Evolutionary conservation across 2,888 invertebrate species (phyloP).

Genomic region (Lycocerus yunnanus): DNA sequence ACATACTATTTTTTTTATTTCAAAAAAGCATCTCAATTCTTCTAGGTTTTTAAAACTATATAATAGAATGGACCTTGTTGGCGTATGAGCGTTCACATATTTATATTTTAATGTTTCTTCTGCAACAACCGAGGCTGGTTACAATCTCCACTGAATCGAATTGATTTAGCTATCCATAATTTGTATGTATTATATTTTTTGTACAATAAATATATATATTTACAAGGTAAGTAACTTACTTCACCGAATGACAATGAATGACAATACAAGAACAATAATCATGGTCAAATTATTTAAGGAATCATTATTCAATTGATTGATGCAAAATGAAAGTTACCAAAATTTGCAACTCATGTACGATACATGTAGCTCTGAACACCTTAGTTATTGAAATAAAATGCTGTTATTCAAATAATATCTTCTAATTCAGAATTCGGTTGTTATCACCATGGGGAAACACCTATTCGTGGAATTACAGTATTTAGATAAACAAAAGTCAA

Average conservation of each 20-base stretch:
- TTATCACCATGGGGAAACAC: too few relatives aligned
- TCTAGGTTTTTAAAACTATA: too few relatives aligned
- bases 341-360: too few relatives aligned
- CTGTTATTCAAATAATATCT: too few relatives aligned
- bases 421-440: too few relatives aligned
- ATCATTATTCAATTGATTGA: background rate
- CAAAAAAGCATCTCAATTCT: too few relatives aligned
- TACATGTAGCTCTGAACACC: too few relatives aligned
- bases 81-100: background rate
- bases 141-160: background rate
- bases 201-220: background rate
- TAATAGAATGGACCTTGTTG: too few relatives aligned
- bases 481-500: background rate
- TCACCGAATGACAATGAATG: background rate
- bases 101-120: background rate
- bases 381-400: too few relatives aligned
- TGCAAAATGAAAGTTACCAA: background rate
- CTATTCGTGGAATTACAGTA: too few relatives aligned
- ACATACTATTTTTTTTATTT: too few relatives aligned
- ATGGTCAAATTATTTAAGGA: background rate
- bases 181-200: background rate
- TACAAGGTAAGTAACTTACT: background rate
- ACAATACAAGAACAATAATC: background rate
- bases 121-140: background rate
- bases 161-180: background rate